These are phyloP conservation scores for Agelaius phoeniceus DNA, from an alignment of 2,113 vertebrate species.

Conservation along the genomic window DNA sequence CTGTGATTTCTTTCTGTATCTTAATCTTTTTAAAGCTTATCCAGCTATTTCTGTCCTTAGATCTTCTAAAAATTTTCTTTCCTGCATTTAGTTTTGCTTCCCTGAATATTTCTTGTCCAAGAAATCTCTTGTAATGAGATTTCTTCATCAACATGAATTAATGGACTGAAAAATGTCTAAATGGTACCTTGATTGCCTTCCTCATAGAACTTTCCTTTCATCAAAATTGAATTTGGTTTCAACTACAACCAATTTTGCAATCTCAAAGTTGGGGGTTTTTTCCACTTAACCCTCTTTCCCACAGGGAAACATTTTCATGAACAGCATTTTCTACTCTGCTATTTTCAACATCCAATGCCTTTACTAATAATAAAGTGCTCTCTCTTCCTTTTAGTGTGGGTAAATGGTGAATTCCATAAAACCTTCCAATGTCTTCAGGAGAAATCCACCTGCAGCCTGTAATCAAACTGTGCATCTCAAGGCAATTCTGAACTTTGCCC, in stretches of 20 bases:
- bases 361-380: background rate
- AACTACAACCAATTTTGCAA: background rate
- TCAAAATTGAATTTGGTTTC: slow-evolving; percentile 1
- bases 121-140: background rate
- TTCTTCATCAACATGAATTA: background rate
- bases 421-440: background rate
- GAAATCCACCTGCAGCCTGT: background rate
- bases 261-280: background rate
- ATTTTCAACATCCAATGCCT: background rate
- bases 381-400: background rate
- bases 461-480: background rate
- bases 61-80: background rate
- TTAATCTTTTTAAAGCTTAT: background rate
- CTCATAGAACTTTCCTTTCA: background rate
- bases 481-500: background rate
- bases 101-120: background rate
- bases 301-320: background rate
- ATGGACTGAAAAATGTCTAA: background rate
- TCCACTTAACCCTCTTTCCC: background rate
- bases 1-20: background rate
- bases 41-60: background rate
- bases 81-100: background rate
- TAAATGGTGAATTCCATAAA: background rate
- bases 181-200: background rate
- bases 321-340: background rate